phyloP scores from a whole-genome alignment of 2,888 invertebrate genomes.

The Ennomos erosarius region DNA sequence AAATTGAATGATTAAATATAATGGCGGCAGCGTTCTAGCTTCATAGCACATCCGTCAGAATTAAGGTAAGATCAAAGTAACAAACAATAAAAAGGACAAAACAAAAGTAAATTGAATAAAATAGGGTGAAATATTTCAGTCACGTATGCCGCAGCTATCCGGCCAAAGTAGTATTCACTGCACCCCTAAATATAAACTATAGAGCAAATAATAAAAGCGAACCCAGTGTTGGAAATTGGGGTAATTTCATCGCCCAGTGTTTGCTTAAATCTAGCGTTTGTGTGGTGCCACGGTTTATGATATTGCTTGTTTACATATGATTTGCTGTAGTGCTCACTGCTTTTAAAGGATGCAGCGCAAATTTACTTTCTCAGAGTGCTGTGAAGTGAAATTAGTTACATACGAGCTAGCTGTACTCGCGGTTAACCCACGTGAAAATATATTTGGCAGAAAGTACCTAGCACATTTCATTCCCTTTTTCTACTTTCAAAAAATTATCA shows the following conservation, averaged over 20 bases:
- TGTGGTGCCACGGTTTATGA: constrained; percentile 1
- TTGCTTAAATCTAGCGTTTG: not conserved
- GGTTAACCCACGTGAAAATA: too few species aligned
- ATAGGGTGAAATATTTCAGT: constrained; percentile 7
- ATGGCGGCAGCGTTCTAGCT: too few species aligned
- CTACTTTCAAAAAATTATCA: too few species aligned
- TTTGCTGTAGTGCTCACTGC: not conserved
- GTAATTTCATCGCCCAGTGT: constrained; percentile 11
- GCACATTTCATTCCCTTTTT: too few species aligned
- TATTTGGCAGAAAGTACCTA: too few species aligned
- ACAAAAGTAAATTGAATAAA: constrained; percentile 5
- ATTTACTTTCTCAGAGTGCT: not conserved
- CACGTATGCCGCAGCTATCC: constrained; percentile 10
- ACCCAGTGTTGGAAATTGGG: constrained; percentile 4
- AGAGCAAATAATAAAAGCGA: constrained; percentile 13
- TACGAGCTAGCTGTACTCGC: too few species aligned
- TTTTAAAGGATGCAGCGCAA: too few species aligned
- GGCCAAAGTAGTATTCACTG: constrained; percentile 18
- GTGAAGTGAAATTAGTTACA: too few species aligned
- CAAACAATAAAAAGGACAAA: too few species aligned
- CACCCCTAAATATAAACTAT: constrained; percentile 16
- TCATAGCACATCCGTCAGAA: too few species aligned
- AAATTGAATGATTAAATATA: too few species aligned
- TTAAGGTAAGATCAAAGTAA: too few species aligned
- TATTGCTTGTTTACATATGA: constrained; percentile 1